Conservation (phyloP, 1,140 invertebrate genomes). For the Nilaparvata lugens region DNA sequence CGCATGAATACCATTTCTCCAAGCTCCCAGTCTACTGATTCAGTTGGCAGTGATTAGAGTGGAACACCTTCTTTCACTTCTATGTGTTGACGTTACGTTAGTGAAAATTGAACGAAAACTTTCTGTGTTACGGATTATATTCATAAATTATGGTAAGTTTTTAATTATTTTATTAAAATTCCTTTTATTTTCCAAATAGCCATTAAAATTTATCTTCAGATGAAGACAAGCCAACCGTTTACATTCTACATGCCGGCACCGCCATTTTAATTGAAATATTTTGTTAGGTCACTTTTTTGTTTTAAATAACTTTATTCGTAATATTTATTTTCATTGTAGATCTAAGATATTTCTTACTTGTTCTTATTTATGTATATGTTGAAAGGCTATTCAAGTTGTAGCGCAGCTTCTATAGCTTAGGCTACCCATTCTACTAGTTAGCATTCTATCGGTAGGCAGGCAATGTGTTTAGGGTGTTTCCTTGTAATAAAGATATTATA, state of each 20-base stretch:
- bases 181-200: background rate
- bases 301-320: too few species aligned
- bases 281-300: background rate
- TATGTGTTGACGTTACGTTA: constrained; percentile 18
- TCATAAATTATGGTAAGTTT: constrained; percentile 23
- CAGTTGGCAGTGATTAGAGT: constrained; percentile 23
- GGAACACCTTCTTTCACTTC: constrained; percentile 18
- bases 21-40: constrained; percentile 1
- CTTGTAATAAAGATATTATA: too few species aligned
- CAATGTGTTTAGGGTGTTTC: too few species aligned
- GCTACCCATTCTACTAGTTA: too few species aligned
- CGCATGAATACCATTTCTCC: too few species aligned
- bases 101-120: constrained; percentile 18
- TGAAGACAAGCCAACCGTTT: background rate
- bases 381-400: too few species aligned
- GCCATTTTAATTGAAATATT: constrained; percentile 21
- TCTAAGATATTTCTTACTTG: too few species aligned
- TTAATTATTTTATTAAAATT: background rate
- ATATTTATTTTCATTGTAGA: too few species aligned
- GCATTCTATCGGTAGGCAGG: too few species aligned
- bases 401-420: too few species aligned
- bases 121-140: constrained; percentile 19
- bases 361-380: too few species aligned
- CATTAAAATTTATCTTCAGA: too few species aligned
- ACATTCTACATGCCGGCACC: constrained; percentile 24